Base-by-base conservation (phyloP, 1,140 invertebrate genomes). In the Drosophila grimshawi region DNA sequence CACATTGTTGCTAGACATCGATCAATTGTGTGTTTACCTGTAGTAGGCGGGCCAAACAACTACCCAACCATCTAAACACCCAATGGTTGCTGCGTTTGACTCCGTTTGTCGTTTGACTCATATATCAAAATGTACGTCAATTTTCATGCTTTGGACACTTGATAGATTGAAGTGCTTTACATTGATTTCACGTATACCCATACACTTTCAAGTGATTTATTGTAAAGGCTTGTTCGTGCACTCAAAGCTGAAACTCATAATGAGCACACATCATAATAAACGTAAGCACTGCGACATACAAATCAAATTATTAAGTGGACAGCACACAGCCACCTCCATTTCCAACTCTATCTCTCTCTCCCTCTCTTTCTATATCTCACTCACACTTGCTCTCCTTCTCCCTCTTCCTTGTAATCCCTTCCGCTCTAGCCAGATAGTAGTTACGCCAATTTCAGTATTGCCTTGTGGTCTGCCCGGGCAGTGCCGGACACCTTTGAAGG, bases 61-160 rank as follows among this genome's bases (percentile, higher is more conserved):
- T 39, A 46, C 35, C 48, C 32, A 59, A 27, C 55, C 43, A 73
- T 11, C 55, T 19, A 73, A 48, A 5, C 8, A 62, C 33, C 10
- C 30, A 37, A 53, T 33, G 49, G 48, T 45, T 33, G 59, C 66
- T 48, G 33, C 35, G 52, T 5, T 49, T 56, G 43, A 5, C 35
- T 8, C n/a, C 41, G 11, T 39, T 60, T 56, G 51, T 71, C 52
- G 56, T 30, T 67, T 51, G 52, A 46, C 75, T 59, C 78, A 81
- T 89, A 90, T 88, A 90, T 90, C 86, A 90, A 90, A 88, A 86
- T 90, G 73, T 81, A 90, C 88, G 86, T 90, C 86, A 83, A 91
- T 86, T 91, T 90, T 80, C 86, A 80, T 90, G 86, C 88, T 82
- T 79, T 57, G 75, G 86, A 86, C 86, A 90, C 86, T 90, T 86